Conservation (phyloP, 2,888 invertebrate species). For the Cephus nigrinus region DNA sequence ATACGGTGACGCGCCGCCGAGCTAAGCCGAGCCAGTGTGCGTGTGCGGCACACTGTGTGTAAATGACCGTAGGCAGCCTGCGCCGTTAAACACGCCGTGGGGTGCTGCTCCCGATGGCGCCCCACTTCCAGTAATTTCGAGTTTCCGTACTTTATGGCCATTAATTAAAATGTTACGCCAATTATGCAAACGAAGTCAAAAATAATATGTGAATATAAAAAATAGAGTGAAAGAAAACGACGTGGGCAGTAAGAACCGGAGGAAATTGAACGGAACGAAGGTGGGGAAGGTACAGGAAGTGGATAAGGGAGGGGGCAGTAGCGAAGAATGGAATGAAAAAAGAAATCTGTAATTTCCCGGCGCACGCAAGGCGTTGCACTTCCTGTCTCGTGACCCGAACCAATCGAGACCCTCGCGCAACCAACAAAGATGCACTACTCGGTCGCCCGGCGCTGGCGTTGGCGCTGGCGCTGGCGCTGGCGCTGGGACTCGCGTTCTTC, state of each 20-base stretch:
- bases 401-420: constrained; percentile 1
- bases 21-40: no score
- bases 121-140: neutral
- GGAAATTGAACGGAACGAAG: no score
- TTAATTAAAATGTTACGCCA: constrained; percentile 14
- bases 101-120: neutral
- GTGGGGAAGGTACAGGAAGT: neutral
- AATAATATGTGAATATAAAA: constrained; percentile 1
- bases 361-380: constrained; percentile 8
- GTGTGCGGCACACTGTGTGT: no score
- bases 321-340: neutral
- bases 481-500: no score
- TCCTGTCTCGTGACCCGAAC: constrained; percentile 9
- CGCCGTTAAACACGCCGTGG: no score
- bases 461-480: no score
- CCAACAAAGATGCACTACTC: no score
- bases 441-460: no score
- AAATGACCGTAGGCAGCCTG: no score
- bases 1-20: no score
- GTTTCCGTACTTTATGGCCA: neutral
- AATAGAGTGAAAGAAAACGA: neutral
- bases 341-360: constrained; percentile 1
- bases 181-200: constrained; percentile 9
- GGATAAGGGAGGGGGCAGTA: constrained; percentile 6
- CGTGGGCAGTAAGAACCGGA: no score